Base-by-base conservation (phyloP, 2,888 invertebrate genomes). In the Callosobruchus maculatus region DNA sequence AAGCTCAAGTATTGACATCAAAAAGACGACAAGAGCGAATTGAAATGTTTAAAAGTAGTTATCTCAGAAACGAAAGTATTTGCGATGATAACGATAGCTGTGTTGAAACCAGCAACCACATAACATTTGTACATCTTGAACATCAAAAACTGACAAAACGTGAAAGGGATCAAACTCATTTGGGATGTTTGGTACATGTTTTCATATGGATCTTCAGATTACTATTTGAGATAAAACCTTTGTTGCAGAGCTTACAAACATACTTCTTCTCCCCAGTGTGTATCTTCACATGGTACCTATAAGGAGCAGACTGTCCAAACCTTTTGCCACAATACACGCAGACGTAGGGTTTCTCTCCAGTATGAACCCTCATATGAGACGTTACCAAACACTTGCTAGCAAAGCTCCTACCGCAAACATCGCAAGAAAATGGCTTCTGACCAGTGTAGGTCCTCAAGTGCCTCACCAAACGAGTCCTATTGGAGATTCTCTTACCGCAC, bases 391-490 rank as follows among this genome's bases (percentile, higher is more conserved):
- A 83, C 74, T 84, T 85, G 69, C 83, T 85, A 7, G 83, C 83
- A 74, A 86, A 86, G 71, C 81, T 82, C 75, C 85, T 85, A 4
- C 81, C 82, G 74, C 86, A 86, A 72, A 83, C 82, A n/a, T 77
- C 77, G 74, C 86, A 86, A 71, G 82, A 79, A 73, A 82, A 84
- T 5, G 85, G 85, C 75, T 84, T 85, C 26, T 85, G 83, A 2
- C 85, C 85, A 0, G 84, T 84, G 71, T 85, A 85, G 4, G 81
- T 85, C 18, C 85, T 77, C 71, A 83, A 76, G 73, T 85, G 85
- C 70, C 83, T 78, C 13, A 72, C 80, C 18, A 85, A 77, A 72
- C 80, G 79, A 69, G 78, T 79, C 31, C 77, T 78, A 26, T 79
- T 78, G 18, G 78, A 80, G 18, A 83, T 80, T 30, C 78, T 79